phyloP scores from a whole-genome alignment of 2,888 invertebrate species.

The Hemicrepidius hirtus region DNA sequence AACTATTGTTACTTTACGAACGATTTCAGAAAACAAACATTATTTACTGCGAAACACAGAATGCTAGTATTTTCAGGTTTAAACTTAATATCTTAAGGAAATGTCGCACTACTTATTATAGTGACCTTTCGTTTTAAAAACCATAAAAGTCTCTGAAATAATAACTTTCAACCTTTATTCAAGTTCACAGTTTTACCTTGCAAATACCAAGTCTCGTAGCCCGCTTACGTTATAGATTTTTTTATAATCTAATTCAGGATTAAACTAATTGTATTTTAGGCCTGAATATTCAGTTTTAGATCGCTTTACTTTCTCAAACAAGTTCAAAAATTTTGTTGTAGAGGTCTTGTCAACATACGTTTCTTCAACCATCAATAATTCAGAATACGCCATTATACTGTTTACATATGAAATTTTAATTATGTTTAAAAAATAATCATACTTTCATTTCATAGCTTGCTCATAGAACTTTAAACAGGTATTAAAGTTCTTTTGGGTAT shows the following conservation, averaged over 20 bases:
- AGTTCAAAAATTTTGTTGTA: not conserved
- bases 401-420: not conserved
- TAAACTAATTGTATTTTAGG: constrained; percentile 31
- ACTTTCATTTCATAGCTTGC: too few species aligned
- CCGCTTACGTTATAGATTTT: constrained; percentile 23
- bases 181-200: not conserved
- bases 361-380: too few species aligned
- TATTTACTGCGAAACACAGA: too few species aligned
- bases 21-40: too few species aligned
- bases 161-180: not conserved
- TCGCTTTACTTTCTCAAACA: constrained; percentile 10
- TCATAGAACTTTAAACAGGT: too few species aligned
- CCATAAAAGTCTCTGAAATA: not conserved
- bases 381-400: too few species aligned
- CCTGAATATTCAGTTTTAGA: constrained; percentile 29
- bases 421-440: not conserved
- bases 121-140: too few species aligned
- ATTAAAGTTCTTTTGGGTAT: too few species aligned
- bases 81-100: too few species aligned
- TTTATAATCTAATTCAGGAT: constrained; percentile 30
- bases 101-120: too few species aligned
- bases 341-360: not conserved
- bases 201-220: constrained; percentile 9
- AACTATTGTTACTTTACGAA: too few species aligned
- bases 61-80: too few species aligned